These are phyloP conservation scores for Coracopsis vasa DNA, from an alignment of 2,113 vertebrate species.

Conservation along the genomic window DNA sequence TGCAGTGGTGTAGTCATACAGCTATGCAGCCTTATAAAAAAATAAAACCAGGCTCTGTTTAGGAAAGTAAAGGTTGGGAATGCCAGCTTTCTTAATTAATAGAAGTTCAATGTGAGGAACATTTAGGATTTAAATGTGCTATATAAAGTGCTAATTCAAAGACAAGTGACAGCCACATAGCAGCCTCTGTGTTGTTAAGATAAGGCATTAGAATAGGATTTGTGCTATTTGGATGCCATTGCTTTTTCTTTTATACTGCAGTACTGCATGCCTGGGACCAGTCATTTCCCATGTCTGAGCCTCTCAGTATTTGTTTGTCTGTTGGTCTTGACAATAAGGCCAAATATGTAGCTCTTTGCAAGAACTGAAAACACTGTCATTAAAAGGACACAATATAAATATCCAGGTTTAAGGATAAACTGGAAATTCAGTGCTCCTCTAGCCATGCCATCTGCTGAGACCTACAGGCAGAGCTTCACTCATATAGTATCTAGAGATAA, in stretches of 20 bases:
- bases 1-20: neutral
- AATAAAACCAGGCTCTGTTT: neutral
- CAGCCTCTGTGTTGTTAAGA: neutral
- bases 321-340: neutral
- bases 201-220: neutral
- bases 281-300: neutral
- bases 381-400: neutral
- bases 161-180: neutral
- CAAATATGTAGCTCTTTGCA: neutral
- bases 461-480: neutral
- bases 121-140: neutral
- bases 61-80: neutral
- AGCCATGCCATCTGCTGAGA: constrained; percentile 7
- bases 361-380: neutral
- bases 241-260: neutral
- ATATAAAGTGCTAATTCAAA: neutral
- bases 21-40: neutral
- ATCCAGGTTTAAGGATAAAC: neutral
- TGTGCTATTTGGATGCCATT: neutral
- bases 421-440: neutral
- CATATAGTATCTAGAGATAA: neutral
- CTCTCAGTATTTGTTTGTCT: neutral
- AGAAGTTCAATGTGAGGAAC: neutral
- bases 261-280: neutral
- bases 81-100: neutral